Conservation (phyloP, 2,113 vertebrate genomes). For the Anarrhichthys ocellatus region DNA sequence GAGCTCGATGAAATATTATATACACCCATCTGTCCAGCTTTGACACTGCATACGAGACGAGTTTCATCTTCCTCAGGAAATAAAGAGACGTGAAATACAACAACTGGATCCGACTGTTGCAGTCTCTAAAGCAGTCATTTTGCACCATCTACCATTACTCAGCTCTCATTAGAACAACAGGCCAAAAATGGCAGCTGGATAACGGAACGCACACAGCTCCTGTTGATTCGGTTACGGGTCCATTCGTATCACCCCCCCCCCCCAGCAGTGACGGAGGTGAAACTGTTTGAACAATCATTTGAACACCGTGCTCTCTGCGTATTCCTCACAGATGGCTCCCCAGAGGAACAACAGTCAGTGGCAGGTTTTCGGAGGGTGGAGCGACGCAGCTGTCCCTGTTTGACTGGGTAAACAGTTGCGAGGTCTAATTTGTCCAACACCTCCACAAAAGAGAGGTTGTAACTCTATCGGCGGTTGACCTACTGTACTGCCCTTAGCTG, state of each 20-base stretch:
- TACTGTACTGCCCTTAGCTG: slow-evolving; percentile 76
- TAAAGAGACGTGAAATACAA: background rate
- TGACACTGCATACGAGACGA: background rate
- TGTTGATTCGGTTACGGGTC: slow-evolving; percentile 44
- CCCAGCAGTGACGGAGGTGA: slow-evolving; percentile 57
- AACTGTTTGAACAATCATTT: slow-evolving; percentile 69
- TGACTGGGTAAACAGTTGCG: slow-evolving; percentile 77
- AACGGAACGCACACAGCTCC: slow-evolving; percentile 33
- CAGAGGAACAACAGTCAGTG: slow-evolving; percentile 67
- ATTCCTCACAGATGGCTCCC: slow-evolving; percentile 78
- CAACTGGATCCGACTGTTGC: background rate
- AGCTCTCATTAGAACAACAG: slow-evolving; percentile 39
- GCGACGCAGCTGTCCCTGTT: slow-evolving; percentile 78
- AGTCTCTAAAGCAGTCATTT: slow-evolving; percentile 22
- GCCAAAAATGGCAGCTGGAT: slow-evolving; percentile 56
- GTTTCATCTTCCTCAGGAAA: background rate
- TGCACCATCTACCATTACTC: slow-evolving; percentile 37
- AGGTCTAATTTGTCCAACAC: slow-evolving; percentile 81
- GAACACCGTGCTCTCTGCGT: slow-evolving; percentile 49
- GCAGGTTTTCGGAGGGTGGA: slow-evolving; percentile 64
- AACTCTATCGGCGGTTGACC: slow-evolving; percentile 79
- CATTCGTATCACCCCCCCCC: slow-evolving; percentile 21
- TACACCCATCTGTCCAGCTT: slow-evolving; percentile 2
- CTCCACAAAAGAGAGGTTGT: slow-evolving; percentile 77
- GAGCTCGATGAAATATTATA: background rate